phyloP scores from a whole-genome alignment of 35 echinoderm and acorn worm genomes.

The Heliocidaris tuberculata region DNA sequence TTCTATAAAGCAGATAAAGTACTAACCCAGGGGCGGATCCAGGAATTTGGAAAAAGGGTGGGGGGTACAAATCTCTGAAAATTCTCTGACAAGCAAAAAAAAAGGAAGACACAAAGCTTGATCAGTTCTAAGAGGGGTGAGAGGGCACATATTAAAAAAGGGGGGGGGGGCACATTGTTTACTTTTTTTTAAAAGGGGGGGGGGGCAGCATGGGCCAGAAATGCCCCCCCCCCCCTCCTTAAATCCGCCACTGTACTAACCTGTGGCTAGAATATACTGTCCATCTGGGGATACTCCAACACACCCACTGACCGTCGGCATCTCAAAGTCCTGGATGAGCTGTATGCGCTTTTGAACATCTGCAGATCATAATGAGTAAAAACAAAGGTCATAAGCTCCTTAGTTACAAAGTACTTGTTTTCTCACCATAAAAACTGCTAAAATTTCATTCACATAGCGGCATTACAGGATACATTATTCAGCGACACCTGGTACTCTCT shows the following conservation, averaged over 20 bases:
- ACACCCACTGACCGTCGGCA: slow-evolving; percentile 85
- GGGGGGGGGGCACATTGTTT: too few species aligned
- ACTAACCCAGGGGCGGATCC: too few species aligned
- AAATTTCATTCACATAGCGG: neutral
- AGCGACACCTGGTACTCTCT: neutral
- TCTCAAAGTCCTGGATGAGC: slow-evolving; percentile 95
- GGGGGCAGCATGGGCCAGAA: too few species aligned
- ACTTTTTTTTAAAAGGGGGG: too few species aligned
- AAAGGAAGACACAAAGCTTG: too few species aligned
- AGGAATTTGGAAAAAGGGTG: too few species aligned
- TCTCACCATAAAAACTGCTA: neutral
- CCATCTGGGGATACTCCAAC: slow-evolving; percentile 81
- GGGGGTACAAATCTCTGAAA: too few species aligned
- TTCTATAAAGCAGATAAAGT: too few species aligned
- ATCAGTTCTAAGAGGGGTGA: too few species aligned
- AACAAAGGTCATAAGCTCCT: neutral
- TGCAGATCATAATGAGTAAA: neutral
- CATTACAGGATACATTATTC: neutral
- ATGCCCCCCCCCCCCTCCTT: too few species aligned
- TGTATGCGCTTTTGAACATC: slow-evolving; percentile 89
- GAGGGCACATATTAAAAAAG: too few species aligned
- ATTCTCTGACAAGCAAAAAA: too few species aligned
- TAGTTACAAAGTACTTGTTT: neutral
- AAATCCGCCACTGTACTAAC: slow-evolving; percentile 27
- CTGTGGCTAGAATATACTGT: slow-evolving; percentile 87